These are phyloP conservation scores for Acanthosoma haemorrhoidale DNA, from an alignment of 2,888 invertebrate genomes.

Conservation along the genomic window DNA sequence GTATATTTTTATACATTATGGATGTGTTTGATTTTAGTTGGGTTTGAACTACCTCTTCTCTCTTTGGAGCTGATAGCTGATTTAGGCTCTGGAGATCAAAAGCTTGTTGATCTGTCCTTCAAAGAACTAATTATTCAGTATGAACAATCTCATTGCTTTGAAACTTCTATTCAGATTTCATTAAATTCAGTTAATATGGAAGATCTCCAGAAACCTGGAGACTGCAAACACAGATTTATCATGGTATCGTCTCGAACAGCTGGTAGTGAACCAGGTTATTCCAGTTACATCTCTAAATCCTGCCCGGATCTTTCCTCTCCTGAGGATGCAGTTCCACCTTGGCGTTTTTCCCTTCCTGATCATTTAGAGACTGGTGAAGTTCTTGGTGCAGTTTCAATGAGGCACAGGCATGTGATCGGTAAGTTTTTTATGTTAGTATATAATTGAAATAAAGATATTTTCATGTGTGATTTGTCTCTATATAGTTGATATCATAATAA, in stretches of 20 bases:
- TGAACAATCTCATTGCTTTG: conserved; percentile 60
- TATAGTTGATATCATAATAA: too few relatives aligned
- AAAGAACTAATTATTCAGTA: conserved; percentile 73
- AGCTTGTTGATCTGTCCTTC: conserved; percentile 79
- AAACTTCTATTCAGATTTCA: conserved; percentile 71
- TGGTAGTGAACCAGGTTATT: conserved; percentile 44
- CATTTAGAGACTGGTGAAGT: conserved; percentile 54
- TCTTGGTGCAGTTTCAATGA: conserved; percentile 45
- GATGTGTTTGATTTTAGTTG: conserved; percentile 48
- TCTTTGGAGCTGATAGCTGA: conserved; percentile 72
- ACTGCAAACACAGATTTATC: conserved; percentile 76
- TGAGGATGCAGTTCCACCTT: conserved; percentile 45
- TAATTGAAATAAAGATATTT: too few relatives aligned
- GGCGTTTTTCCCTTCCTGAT: conserved; percentile 56
- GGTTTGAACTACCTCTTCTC: conserved; percentile 68
- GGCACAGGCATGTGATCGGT: conserved; percentile 35
- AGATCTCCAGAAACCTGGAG: conserved; percentile 72
- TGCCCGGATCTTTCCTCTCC: conserved; percentile 66
- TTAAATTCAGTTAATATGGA: conserved; percentile 84
- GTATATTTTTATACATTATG: not conserved
- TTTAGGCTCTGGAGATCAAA: conserved; percentile 62
- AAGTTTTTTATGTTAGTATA: too few relatives aligned
- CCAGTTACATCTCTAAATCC: conserved; percentile 65
- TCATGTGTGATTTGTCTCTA: too few relatives aligned
- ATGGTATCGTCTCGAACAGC: conserved; percentile 59